These are phyloP conservation scores for Zaprionus kolodkinae DNA, from an alignment of 1,140 invertebrate species.

Conservation along the genomic window DNA sequence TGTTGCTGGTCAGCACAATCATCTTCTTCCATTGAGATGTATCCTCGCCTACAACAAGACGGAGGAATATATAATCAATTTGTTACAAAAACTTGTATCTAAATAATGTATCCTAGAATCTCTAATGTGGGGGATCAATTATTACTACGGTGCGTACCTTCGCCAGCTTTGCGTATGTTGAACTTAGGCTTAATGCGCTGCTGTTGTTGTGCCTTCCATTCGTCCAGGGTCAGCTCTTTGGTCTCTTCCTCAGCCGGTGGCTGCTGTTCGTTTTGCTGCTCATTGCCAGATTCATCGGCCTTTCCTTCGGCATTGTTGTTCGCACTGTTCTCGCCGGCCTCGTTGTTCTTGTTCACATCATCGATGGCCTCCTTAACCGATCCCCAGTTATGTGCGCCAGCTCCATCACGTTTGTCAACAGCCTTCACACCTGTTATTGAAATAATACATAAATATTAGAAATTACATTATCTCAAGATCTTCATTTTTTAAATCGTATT, in stretches of 20 bases:
- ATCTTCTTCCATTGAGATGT: slow-evolving; percentile 96
- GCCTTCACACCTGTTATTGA: slow-evolving; percentile 92
- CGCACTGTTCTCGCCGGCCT: slow-evolving; percentile 84
- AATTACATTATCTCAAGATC: background rate
- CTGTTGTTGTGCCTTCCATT: slow-evolving; percentile 93
- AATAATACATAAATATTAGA: background rate
- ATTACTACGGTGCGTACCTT: slow-evolving; percentile 85
- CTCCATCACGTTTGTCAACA: slow-evolving; percentile 96
- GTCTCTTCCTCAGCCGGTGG: slow-evolving; percentile 89
- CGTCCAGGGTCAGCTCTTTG: slow-evolving; percentile 93
- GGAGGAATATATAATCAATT: background rate
- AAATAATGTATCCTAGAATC: background rate
- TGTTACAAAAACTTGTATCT: too few species aligned
- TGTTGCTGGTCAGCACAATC: slow-evolving; percentile 85
- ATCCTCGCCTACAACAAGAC: slow-evolving; percentile 88
- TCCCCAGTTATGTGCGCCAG: slow-evolving; percentile 97
- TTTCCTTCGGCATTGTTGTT: slow-evolving; percentile 61
- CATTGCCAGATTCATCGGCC: slow-evolving; percentile 84
- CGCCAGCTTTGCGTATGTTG: slow-evolving; percentile 95
- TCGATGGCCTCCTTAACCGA: slow-evolving; percentile 95
- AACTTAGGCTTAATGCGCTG: slow-evolving; percentile 92
- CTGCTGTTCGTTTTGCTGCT: slow-evolving; percentile 85
- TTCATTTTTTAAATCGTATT: too few species aligned
- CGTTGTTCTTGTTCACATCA: slow-evolving; percentile 86
- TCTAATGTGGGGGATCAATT: background rate